These are phyloP conservation scores for Globodera ellingtonae DNA, from an alignment of 1,140 invertebrate genomes.

Conservation along the genomic window DNA sequence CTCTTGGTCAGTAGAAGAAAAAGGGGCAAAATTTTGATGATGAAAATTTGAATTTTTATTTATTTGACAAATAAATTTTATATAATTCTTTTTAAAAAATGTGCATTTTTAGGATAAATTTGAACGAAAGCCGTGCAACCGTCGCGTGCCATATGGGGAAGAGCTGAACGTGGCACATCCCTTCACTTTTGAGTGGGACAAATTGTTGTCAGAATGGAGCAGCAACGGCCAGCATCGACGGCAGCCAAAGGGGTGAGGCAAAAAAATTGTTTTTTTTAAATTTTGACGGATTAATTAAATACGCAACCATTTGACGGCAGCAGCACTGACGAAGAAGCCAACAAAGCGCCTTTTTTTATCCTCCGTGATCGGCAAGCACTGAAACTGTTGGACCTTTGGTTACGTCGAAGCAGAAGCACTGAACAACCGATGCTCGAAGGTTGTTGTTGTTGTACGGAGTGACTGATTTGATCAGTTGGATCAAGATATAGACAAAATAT, in stretches of 20 bases:
- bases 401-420: not conserved
- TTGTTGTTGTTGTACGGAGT: not conserved
- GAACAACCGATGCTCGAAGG: not conserved
- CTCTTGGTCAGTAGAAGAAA: slow-evolving; percentile 3
- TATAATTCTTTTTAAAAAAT: not conserved
- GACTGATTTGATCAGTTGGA: not conserved
- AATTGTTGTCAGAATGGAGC: slow-evolving; percentile 29
- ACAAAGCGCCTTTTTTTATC: slow-evolving; percentile 7
- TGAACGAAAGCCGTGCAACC: slow-evolving; percentile 30
- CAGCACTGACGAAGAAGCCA: not conserved
- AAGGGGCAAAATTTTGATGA: not conserved
- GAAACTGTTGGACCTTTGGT: slow-evolving; percentile 20
- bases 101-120: slow-evolving; percentile 31
- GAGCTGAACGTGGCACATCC: slow-evolving; percentile 23
- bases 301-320: not conserved
- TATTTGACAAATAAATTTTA: too few relatives aligned
- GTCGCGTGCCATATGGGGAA: slow-evolving; percentile 24
- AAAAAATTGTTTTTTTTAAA: too few relatives aligned
- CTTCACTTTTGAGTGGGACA: slow-evolving; percentile 33
- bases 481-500: slow-evolving; percentile 12
- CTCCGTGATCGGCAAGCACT: slow-evolving; percentile 24
- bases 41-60: not conserved
- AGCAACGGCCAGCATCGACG: not conserved
- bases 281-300: not conserved
- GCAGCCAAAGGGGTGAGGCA: not conserved